A percentile compares a stretch with the other conserved stretches of the same genome.
Evolutionary conservation across 1,140 invertebrate genomes (phyloP).

Genomic region (Pseudoatta argentina): DNA sequence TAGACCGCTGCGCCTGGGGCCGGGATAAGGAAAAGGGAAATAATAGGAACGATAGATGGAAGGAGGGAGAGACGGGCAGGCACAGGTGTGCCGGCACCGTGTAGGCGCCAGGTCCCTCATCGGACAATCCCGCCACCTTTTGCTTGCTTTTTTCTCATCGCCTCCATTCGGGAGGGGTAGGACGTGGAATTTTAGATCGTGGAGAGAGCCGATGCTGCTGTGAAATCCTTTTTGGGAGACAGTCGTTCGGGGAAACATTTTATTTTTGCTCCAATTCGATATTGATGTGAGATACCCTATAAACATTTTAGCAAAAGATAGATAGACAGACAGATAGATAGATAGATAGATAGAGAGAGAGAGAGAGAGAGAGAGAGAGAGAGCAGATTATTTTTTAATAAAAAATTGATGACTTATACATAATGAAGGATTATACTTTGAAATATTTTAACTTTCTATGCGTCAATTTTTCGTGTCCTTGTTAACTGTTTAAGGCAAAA

Average conservation of each 20-base stretch:
- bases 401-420: neutral
- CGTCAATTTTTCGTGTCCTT: conserved; percentile 37
- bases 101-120: conserved; percentile 81
- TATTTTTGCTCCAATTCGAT: conserved; percentile 11
- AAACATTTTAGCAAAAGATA: neutral
- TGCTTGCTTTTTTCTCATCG: conserved; percentile 48
- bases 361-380: neutral
- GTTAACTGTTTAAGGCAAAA: conserved; percentile 40
- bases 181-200: conserved; percentile 52
- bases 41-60: conserved; percentile 55
- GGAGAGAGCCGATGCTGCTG: conserved; percentile 16
- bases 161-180: conserved; percentile 24
- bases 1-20: conserved; percentile 40
- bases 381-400: neutral
- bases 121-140: conserved; percentile 69
- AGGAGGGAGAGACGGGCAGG: conserved; percentile 68
- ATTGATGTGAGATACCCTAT: neutral
- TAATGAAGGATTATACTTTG: neutral
- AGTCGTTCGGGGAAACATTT: conserved; percentile 11
- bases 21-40: conserved; percentile 38
- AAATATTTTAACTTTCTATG: neutral
- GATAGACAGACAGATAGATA: neutral
- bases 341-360: too few relatives aligned
- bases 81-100: conserved; percentile 80
- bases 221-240: conserved; percentile 11